phyloP scores from a whole-genome alignment of 2,113 vertebrate species.

The Pygoscelis adeliae region DNA sequence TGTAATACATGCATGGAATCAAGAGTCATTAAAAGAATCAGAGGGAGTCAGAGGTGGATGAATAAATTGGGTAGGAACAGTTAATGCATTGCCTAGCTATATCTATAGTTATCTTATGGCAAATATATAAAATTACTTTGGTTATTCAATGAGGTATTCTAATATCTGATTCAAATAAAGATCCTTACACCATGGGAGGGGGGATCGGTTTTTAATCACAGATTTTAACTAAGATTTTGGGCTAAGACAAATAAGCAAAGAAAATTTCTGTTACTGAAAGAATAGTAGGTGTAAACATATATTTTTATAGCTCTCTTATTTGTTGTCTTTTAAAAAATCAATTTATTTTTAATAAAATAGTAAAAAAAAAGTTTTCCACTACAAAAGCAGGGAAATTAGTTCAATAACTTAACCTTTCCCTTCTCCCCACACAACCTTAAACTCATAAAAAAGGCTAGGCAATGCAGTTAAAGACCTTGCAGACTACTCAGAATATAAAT shows the following conservation, averaged over 20 bases:
- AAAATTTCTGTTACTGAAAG: not conserved
- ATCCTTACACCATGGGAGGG: rapidly evolving
- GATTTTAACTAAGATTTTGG: not conserved
- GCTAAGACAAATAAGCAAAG: not conserved
- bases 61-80: not conserved
- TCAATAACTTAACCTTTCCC: constrained; percentile 30
- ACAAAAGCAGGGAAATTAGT: not conserved
- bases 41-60: rapidly evolving
- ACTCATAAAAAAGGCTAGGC: constrained; percentile 40
- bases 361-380: constrained; percentile 35
- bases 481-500: constrained; percentile 60
- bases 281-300: not conserved
- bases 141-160: not conserved
- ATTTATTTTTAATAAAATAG: constrained; percentile 53
- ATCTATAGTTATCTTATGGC: not conserved
- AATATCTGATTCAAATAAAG: not conserved
- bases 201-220: not conserved
- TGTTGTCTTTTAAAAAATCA: constrained; percentile 41
- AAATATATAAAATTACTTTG: not conserved
- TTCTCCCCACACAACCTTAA: constrained; percentile 55
- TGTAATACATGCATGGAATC: rapidly evolving
- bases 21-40: not conserved
- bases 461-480: constrained; percentile 52
- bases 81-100: not conserved
- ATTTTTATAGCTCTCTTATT: not conserved